Base-by-base conservation (phyloP, 2,113 vertebrate genomes). In the Oceanodroma tethys region DNA sequence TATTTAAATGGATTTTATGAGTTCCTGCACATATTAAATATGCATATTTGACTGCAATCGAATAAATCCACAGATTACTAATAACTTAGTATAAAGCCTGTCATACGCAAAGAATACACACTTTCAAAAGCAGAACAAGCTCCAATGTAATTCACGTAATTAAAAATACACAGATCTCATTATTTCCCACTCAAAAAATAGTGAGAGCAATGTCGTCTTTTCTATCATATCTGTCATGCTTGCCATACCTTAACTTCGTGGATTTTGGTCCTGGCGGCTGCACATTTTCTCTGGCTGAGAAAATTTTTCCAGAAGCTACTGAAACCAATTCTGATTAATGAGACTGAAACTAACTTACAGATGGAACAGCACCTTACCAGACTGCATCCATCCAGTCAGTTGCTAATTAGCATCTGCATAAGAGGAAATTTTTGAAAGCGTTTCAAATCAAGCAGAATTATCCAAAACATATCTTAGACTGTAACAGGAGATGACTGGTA, bases 261-360 rank as follows among this genome's bases (percentile, higher is more conserved):
- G 36, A 73, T 86, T 93, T 87, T 83, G 52, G 59, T 80, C 59
- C 67, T 86, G 67, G 10, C 80, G 40, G 71, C 48, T 26, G 14
- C 36, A 86, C 21, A 12, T 80, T 90, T 81, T 83, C 47, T 60
- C 50, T 23, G 55, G 21, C 8, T 83, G 82, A 71, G 38, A 76
- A 65, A 27, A 10, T 10, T 81, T 72, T 88, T 59, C 74, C n/a
- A 47, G 52, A 93, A 93, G 63, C 50, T 88, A 52, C 71, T 78
- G 84, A 87, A 95, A 93, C 20, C 1, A 2, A 42, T 68, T 79
- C 78, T 66, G 67, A 88, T 78, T 76, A 82, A 60, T 26, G 22
- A 67, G 82, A 90, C 38, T 81, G 90, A 93, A 94, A 94, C 55
- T 74, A 96, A 94, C 67, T 93, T 65, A 59, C 26, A 94, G 81